Evolutionary conservation across 2,888 invertebrate genomes (phyloP).

Genomic region (Abrostola tripartita): DNA sequence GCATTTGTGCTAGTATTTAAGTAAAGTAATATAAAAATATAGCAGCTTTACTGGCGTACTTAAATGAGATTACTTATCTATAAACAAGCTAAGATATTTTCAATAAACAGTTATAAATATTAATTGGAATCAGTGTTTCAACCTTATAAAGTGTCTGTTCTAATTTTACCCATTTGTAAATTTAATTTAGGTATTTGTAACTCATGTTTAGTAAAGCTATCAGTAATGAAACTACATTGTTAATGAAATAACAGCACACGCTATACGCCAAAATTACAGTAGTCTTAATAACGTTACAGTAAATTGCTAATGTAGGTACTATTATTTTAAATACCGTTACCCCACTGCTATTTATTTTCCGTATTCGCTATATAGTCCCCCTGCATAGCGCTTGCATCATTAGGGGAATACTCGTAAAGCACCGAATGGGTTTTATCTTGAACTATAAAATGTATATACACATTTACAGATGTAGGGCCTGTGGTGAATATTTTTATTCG

Average conservation of each 20-base stretch:
- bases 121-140: no score
- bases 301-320: slow-evolving; percentile 36
- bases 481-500: slow-evolving; percentile 63
- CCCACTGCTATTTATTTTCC: slow-evolving; percentile 12
- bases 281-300: slow-evolving; percentile 28
- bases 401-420: slow-evolving; percentile 86
- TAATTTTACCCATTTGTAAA: slow-evolving; percentile 1
- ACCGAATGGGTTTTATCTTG: slow-evolving; percentile 84
- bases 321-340: slow-evolving; percentile 49
- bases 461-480: slow-evolving; percentile 69
- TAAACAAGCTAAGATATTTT: no score
- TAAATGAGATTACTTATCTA: no score
- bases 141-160: neutral
- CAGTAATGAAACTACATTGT: neutral
- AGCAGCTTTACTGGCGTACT: no score
- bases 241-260: slow-evolving; percentile 2
- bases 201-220: neutral
- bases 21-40: no score
- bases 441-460: slow-evolving; percentile 86
- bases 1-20: no score
- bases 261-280: slow-evolving; percentile 16
- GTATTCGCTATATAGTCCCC: slow-evolving; percentile 53
- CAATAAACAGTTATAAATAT: no score
- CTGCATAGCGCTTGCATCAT: slow-evolving; percentile 77
- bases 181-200: neutral